A percentile compares a stretch with the other conserved stretches of the same genome.
phyloP scores from a whole-genome alignment of 1,140 invertebrate species.

The Polypedilum pembai region DNA sequence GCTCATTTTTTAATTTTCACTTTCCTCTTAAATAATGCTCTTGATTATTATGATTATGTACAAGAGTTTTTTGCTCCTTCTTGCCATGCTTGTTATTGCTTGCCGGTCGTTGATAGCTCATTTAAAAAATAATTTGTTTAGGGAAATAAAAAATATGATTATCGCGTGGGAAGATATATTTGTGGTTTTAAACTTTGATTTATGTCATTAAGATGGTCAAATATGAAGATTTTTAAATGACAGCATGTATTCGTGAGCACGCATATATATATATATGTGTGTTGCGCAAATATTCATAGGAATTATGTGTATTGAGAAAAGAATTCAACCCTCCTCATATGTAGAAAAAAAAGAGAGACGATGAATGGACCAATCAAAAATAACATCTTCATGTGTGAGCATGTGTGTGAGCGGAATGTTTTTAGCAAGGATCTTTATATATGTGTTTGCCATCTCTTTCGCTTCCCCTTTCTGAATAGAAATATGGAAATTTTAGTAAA shows the following conservation, averaged over 20 bases:
- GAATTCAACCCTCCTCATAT: slow-evolving; percentile 2
- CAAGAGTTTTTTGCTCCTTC: slow-evolving; percentile 12
- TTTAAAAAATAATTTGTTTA: background rate
- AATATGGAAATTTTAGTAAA: too few species aligned
- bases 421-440: background rate
- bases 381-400: background rate
- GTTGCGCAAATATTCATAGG: background rate
- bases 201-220: background rate
- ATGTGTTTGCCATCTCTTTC: slow-evolving; percentile 3
- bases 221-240: background rate
- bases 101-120: background rate
- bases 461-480: background rate
- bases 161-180: background rate
- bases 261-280: too few species aligned
- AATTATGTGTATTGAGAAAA: too few species aligned
- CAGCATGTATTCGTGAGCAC: too few species aligned
- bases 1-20: slow-evolving; percentile 1
- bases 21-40: slow-evolving; percentile 4
- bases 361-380: background rate
- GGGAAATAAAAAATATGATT: background rate
- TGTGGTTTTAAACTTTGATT: background rate
- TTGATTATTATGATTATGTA: slow-evolving; percentile 21
- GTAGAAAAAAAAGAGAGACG: background rate
- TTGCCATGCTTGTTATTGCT: background rate
- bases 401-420: background rate